phyloP scores from a whole-genome alignment of 2,888 invertebrate species.

The Vannuccia rotundouncinata region DNA sequence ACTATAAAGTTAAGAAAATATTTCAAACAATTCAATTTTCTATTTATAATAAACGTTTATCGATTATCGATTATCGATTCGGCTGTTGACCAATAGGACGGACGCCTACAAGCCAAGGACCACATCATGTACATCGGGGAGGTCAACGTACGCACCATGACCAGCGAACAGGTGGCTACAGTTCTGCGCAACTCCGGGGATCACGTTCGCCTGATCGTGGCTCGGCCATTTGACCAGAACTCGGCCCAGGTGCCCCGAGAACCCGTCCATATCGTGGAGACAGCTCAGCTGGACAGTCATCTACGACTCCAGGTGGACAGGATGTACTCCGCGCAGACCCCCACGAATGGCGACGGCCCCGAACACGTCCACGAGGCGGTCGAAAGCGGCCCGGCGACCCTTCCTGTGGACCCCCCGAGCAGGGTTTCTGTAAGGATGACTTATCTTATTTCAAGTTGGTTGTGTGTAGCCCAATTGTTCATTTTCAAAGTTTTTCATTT shows the following conservation, averaged over 20 bases:
- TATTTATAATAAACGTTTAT: too few species aligned
- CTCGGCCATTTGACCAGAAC: constrained; percentile 60
- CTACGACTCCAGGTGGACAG: not conserved
- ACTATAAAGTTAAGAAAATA: too few species aligned
- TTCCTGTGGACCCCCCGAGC: not conserved
- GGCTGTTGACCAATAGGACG: too few species aligned
- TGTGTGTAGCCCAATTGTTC: too few species aligned
- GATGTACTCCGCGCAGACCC: not conserved
- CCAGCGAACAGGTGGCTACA: constrained; percentile 85
- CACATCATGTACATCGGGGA: constrained; percentile 82
- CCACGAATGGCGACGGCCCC: not conserved
- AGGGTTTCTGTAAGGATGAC: too few species aligned
- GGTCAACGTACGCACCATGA: constrained; percentile 87
- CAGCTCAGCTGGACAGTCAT: not conserved
- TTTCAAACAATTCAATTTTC: too few species aligned
- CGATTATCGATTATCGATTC: too few species aligned
- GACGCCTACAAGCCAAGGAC: constrained; percentile 87
- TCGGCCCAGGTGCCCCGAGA: not conserved
- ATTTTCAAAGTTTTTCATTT: too few species aligned
- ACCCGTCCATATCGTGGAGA: not conserved
- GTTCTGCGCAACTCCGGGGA: constrained; percentile 89
- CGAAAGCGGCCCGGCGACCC: not conserved
- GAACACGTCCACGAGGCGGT: not conserved
- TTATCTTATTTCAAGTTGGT: too few species aligned
- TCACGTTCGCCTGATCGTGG: constrained; percentile 86